Evolutionary conservation across 2,113 vertebrate genomes (phyloP), one percentile per base, ranked within the genome.

Genomic region (Dendropsophus ebraccatus): DNA sequence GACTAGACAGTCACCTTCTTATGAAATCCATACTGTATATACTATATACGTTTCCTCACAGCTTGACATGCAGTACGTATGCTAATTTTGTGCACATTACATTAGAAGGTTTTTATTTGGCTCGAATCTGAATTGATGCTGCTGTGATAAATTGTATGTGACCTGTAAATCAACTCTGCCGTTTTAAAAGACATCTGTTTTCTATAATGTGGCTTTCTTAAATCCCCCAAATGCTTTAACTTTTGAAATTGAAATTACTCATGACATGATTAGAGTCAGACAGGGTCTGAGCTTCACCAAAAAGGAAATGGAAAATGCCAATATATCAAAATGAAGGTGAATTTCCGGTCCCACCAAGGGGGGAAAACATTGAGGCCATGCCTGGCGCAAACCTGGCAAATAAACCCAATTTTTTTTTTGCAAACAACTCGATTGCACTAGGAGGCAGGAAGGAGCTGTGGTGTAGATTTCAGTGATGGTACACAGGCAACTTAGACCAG

Each of bases 161-260:
- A 58, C 76, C 76, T 37, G 52, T 58, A 79, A 23, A 6, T 56
- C 30, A 79, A 37, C 30, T 58, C 37, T 74, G 52, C 5, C 58
- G 25, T 79, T 58, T 58, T 79, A 21, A 79, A 30, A 35, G 30
- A 56, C 76, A 79, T 58, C 50, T 79, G 76, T 58, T 79, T 79
- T 56, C 30, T 17, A 79, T 79, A 79, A 58, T 79, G 52, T 79
- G 76, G 30, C 76, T 58, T 79, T 79, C 52, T 13, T 35, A 79
- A 79, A 56, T 79, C 76, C 21, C 1, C 19, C 21, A 56, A 79
- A 56, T 58, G 32, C 76, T 58, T 58, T 23, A 52, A 79, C 76
- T 79, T 79, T 58, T 79, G 52, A 79, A 58, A 78, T 78, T 77
- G 16, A 77, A 77, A 77, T 56, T 37, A n/a, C 76, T 79, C 19